Evolutionary conservation across 1,140 invertebrate species (phyloP), one percentile per base, ranked within the genome.

Genomic region (Tenebrio molitor): DNA sequence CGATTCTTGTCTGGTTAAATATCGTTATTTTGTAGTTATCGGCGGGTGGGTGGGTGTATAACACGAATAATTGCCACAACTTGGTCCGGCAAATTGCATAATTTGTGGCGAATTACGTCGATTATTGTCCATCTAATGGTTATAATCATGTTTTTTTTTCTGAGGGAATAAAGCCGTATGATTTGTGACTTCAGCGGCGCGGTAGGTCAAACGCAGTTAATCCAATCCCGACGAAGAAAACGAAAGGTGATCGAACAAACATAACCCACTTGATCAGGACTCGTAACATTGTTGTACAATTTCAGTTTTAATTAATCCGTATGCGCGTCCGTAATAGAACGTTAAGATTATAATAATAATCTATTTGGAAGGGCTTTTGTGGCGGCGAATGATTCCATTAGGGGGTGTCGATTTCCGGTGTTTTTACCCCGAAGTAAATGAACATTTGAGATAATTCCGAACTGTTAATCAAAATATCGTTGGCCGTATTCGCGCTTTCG

Each of bases 271-370:
- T 15, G n/a, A 25, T 14, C 23, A 2, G 6, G 15, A 58, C 29
- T 58, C 50, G n/a, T 3, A 58, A 7, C 7, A 29, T 17, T 58
- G 50, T 29, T 58, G 12, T 25, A 29, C 15, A 58, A 58, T 58
- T 58, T 58, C 50, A 15, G 50, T 58, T 58, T 58, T 58, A 58
- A 58, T 58, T 58, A 58, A 58, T 58, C 50, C 50, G n/a, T 58
- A 33, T n/a, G n/a, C 21, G 10, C 19, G 50, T 14, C 23, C 1
- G 50, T 58, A 58, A 58, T 58, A 12, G 21, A 10, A 58, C n/a
- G 50, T 29, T 12, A 58, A 58, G 21, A 19, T 58, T 58, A 58
- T 58, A 58, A 29, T 58, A 29, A 58, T 29, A n/a, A 50, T 50
- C 1, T 10, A n/a, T 29, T 16, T 19, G 16, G n/a, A 10, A 58